Evolutionary conservation across 2,113 vertebrate genomes (phyloP).

Genomic region (Mormyrus lacerda): DNA sequence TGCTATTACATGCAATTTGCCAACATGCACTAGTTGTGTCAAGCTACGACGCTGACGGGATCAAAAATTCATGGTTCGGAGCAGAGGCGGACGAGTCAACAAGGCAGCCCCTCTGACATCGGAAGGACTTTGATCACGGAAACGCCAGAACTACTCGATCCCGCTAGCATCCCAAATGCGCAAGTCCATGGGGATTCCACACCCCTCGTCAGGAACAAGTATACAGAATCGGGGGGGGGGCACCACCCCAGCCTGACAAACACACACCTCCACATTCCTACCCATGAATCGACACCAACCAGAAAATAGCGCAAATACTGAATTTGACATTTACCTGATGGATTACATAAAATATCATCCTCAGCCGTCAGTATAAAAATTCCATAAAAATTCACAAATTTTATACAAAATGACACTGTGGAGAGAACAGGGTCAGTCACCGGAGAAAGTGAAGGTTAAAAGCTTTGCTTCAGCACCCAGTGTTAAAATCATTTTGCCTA

Average conservation of each 20-base stretch:
- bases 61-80: conserved; percentile 35
- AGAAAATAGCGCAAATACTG: neutral
- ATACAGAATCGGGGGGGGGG: neutral
- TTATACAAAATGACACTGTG: neutral
- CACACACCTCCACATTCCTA: neutral
- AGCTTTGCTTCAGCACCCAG: neutral
- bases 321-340: neutral
- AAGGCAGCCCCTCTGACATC: conserved; percentile 11
- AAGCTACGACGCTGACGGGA: conserved; percentile 31
- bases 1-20: conserved; percentile 8
- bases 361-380: neutral
- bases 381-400: neutral
- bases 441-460: neutral
- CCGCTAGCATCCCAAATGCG: conserved; percentile 10
- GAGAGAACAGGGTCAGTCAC: neutral
- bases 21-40: conserved; percentile 36
- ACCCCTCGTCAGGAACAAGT: neutral
- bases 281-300: neutral
- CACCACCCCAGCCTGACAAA: neutral
- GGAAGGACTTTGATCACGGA: conserved; percentile 30
- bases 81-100: conserved; percentile 27
- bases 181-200: neutral
- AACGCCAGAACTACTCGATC: conserved; percentile 20
- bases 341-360: neutral
- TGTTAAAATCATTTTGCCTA: neutral